Evolutionary conservation across 2,888 invertebrate genomes (phyloP), one percentile per base, ranked within the genome.

Genomic region (Spatulosminthurus flaviceps): DNA sequence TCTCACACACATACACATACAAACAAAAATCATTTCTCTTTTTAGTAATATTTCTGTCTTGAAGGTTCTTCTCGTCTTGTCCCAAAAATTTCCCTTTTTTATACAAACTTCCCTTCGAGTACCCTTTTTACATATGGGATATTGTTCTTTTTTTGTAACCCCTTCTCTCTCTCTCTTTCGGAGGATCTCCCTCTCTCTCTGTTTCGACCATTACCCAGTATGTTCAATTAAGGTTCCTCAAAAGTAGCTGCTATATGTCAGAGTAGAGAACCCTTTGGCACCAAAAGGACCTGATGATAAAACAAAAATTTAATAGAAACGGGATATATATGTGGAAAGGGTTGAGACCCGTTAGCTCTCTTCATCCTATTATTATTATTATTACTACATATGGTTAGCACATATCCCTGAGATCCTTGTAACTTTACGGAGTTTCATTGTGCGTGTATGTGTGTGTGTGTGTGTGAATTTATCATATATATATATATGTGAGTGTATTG

Each of bases 41-140:
- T 64, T 64, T 64, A 64, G 26, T 64, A 64, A 72, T 42, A 72
- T 24, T 41, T 34, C 26, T 72, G 41, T 72, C 72, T 72, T 72
- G 72, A 72, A 64, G 64, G 64, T 24, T 64, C 64, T 26, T 70
- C 29, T 70, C 34, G 34, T 70, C 29, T 70, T 70, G 70, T 29
- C 70, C 66, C 66, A 24, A 28, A 24, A 34, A 26, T 21, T 69
- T 29, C 34, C 42, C 21, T 42, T 71, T 71, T 71, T 42, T 42
- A 64, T 26, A 64, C 26, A 64, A 22, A 64, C 64, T 64, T 64
- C 64, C 64, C 64, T 64, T 64, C n/a, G 64, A 64, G 64, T 64
- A 22, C 64, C 64, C 64, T 64, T 64, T 64, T 64, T 64, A 64
- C 64, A 64, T 64, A 64, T 64, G 26, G 64, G 64, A 64, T 64